Evolutionary conservation across 1,140 invertebrate species (phyloP).

Genomic region (Diploscapter pachys): DNA sequence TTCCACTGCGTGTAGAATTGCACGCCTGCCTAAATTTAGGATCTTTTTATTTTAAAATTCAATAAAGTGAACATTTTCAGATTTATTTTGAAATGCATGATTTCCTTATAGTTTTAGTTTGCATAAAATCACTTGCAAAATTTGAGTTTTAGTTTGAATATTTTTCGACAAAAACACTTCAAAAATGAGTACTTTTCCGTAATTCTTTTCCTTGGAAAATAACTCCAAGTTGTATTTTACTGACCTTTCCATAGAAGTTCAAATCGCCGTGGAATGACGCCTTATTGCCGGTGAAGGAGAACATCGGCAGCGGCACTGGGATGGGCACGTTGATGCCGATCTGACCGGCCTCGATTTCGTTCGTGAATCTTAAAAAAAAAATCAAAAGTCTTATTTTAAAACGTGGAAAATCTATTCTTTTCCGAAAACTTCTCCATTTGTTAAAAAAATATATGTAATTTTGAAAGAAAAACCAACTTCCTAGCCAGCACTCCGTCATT

Average conservation of each 20-base stretch:
- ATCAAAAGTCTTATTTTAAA: not conserved
- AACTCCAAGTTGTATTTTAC: not conserved
- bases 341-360: conserved; percentile 92
- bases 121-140: not conserved
- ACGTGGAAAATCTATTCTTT: not conserved
- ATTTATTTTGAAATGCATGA: not conserved
- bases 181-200: not conserved
- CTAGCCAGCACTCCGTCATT: conserved; percentile 92
- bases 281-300: conserved; percentile 92
- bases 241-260: conserved; percentile 89
- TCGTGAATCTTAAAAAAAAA: conserved; percentile 71
- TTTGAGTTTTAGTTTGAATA: not conserved
- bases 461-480: not conserved
- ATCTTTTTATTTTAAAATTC: too few species aligned
- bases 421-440: not conserved
- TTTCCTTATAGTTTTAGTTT: not conserved
- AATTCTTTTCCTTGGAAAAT: not conserved
- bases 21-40: conserved; percentile 68
- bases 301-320: conserved; percentile 94
- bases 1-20: conserved; percentile 98
- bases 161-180: not conserved
- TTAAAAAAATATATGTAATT: not conserved
- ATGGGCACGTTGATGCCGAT: conserved; percentile 85
- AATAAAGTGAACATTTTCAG: too few species aligned
- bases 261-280: conserved; percentile 94